Conservation (phyloP, 2,797 vertebrate species). For the Lagodon rhomboides region DNA sequence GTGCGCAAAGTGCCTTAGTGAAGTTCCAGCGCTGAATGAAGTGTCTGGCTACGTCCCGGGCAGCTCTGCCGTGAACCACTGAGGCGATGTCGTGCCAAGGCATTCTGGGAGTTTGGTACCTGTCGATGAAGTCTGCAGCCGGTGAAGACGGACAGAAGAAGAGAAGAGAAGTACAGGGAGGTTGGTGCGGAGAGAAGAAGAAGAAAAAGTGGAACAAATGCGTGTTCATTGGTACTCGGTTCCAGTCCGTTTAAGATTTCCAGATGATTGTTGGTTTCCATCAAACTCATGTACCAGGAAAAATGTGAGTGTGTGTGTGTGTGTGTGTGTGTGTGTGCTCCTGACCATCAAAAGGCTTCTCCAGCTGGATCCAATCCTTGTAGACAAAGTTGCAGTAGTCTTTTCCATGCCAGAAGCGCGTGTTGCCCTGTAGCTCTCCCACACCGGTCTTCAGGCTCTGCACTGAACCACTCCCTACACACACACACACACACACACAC, state of each 20-base stretch:
- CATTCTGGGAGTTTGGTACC: constrained; percentile 95
- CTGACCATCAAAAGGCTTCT: constrained; percentile 97
- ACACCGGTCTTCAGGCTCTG: constrained; percentile 91
- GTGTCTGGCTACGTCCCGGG: constrained; percentile 94
- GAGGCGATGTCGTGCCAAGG: constrained; percentile 98
- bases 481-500: constrained; percentile 25
- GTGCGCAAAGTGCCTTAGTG: constrained; percentile 87
- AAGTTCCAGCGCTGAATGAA: constrained; percentile 99
- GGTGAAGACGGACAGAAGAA: background rate
- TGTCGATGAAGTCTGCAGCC: constrained; percentile 94
- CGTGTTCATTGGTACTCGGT: background rate
- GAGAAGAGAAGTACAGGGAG: background rate
- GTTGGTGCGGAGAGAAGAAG: background rate
- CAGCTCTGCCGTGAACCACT: constrained; percentile 92
- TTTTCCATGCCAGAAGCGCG: constrained; percentile 97
- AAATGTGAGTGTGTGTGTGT: background rate
- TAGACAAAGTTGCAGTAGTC: constrained; percentile 99
- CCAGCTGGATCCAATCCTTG: constrained; percentile 98
- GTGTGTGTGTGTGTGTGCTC: background rate
- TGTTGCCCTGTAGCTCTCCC: constrained; percentile 93
- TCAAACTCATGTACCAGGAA: background rate
- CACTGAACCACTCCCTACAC: constrained; percentile 88
- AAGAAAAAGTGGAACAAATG: background rate
- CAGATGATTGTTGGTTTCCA: constrained; percentile 33
- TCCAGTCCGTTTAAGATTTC: constrained; percentile 1